Evolutionary conservation across 2,113 vertebrate species (phyloP).

Genomic region (Malurus cyaneus): DNA sequence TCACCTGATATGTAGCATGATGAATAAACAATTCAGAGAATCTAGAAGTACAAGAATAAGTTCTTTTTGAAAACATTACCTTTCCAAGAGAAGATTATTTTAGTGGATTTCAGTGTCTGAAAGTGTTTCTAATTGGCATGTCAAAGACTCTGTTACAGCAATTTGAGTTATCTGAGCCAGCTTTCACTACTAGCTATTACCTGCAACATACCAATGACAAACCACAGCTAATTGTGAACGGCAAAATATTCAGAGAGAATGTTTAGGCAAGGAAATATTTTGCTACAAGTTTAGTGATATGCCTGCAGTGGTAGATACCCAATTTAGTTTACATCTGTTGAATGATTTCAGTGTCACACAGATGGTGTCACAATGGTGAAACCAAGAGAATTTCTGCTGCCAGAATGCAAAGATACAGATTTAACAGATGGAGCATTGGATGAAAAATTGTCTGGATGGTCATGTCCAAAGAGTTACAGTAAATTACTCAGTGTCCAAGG

Average conservation of each 20-base stretch:
- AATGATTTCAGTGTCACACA: not conserved
- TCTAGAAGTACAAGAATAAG: not conserved
- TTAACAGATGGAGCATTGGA: rapidly evolving
- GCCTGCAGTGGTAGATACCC: not conserved
- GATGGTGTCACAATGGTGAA: not conserved
- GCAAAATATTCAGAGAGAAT: not conserved
- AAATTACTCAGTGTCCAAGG: no score
- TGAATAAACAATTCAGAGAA: not conserved
- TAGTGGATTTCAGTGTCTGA: not conserved
- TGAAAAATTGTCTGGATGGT: not conserved
- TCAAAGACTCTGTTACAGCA: not conserved
- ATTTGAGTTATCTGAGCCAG: not conserved
- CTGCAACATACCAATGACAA: not conserved
- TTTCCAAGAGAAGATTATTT: not conserved
- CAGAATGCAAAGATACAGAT: not conserved
- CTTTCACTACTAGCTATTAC: not conserved
- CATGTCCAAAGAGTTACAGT: not conserved
- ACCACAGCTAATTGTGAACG: not conserved
- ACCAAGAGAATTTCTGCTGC: not conserved
- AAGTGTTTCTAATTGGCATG: not conserved
- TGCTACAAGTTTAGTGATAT: not conserved
- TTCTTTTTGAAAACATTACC: not conserved
- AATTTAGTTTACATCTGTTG: not conserved
- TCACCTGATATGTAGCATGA: rapidly evolving
- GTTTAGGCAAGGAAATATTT: not conserved